Percentiles rank a stretch among this genome's conserved stretches.
These are phyloP conservation scores for Typhlichthys eigenmanni DNA, from an alignment of 2,797 vertebrate species.

Conservation along the genomic window DNA sequence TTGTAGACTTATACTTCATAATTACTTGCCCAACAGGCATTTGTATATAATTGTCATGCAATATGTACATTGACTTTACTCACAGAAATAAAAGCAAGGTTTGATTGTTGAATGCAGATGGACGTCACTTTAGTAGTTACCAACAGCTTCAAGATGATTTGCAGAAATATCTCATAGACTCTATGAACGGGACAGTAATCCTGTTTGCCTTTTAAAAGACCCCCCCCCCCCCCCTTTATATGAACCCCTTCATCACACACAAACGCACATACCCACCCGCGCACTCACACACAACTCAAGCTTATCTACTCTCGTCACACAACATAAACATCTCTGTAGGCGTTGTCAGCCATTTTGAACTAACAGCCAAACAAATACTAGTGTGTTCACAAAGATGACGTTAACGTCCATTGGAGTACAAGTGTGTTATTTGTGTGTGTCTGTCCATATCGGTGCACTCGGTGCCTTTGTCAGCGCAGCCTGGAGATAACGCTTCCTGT, in stretches of 20 bases:
- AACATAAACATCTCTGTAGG: not conserved
- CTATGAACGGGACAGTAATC: constrained; percentile 18
- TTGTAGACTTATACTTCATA: no score
- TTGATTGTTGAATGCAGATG: constrained; percentile 20
- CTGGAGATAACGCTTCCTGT: constrained; percentile 70
- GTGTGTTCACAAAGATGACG: constrained; percentile 7
- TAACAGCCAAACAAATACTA: not conserved
- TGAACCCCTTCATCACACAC: constrained; percentile 8
- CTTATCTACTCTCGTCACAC: not conserved
- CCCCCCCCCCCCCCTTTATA: not conserved
- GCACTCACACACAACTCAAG: not conserved
- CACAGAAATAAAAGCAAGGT: constrained; percentile 40
- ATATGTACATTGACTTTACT: constrained; percentile 20
- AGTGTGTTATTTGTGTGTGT: constrained; percentile 11
- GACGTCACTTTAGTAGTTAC: constrained; percentile 25
- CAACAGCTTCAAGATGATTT: constrained; percentile 21
- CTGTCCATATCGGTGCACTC: constrained; percentile 24
- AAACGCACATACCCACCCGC: no score
- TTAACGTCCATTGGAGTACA: constrained; percentile 39
- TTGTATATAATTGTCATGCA: constrained; percentile 14
- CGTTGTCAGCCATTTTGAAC: not conserved
- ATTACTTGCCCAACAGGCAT: no score
- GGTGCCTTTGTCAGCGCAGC: constrained; percentile 46
- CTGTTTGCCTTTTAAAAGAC: constrained; percentile 53
- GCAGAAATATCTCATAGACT: constrained; percentile 20